These are phyloP conservation scores for Chroicocephalus ridibundus DNA, from an alignment of 2,113 vertebrate genomes.

Conservation along the genomic window DNA sequence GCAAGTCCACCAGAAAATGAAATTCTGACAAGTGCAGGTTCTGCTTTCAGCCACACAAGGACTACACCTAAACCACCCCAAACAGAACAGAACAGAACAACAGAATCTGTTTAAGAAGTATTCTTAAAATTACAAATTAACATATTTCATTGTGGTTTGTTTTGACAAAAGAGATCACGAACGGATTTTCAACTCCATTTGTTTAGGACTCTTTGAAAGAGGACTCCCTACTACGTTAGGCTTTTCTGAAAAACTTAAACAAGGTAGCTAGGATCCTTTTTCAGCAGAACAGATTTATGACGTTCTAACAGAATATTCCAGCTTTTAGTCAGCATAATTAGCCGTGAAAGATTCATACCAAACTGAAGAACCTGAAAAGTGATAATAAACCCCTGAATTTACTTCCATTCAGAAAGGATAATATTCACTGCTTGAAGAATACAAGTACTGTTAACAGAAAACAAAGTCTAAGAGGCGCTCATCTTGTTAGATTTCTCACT, in stretches of 20 bases:
- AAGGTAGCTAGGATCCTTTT: neutral
- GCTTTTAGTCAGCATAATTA: neutral
- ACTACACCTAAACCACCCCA: neutral
- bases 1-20: neutral
- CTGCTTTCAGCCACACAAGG: neutral
- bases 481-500: neutral
- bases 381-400: fast-evolving
- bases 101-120: neutral
- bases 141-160: neutral
- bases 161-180: neutral
- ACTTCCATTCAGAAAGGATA: neutral
- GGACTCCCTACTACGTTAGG: neutral
- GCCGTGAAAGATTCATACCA: neutral
- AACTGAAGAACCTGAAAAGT: neutral
- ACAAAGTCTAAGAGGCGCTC: neutral
- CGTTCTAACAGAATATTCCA: neutral
- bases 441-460: neutral
- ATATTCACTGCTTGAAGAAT: neutral
- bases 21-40: neutral
- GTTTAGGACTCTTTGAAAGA: neutral
- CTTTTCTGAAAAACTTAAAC: neutral
- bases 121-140: neutral
- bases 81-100: neutral
- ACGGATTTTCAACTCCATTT: neutral
- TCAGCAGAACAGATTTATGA: neutral